phyloP scores from a whole-genome alignment of 2,888 invertebrate genomes.

The Celastrina argiolus region DNA sequence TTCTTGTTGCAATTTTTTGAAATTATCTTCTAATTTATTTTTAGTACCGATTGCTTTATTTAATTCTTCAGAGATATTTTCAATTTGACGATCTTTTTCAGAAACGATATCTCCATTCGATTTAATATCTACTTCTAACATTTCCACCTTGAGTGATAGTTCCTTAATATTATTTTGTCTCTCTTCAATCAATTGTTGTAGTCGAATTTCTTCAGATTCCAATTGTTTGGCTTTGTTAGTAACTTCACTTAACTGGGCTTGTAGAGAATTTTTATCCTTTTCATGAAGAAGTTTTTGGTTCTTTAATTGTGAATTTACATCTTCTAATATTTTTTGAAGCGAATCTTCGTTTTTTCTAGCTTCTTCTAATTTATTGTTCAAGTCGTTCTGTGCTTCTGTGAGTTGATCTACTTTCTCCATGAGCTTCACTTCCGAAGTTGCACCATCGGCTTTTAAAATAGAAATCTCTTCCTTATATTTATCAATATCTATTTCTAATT shows the following conservation, averaged over 20 bases:
- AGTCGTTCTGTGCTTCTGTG: conserved; percentile 67
- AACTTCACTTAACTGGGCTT: conserved; percentile 46
- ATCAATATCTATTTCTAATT: conserved; percentile 64
- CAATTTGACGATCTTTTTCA: conserved; percentile 72
- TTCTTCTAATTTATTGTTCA: conserved; percentile 69
- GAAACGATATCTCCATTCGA: conserved; percentile 62
- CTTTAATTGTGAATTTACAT: conserved; percentile 65
- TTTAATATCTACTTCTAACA: conserved; percentile 67
- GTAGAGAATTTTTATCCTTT: conserved; percentile 55
- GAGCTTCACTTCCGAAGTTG: conserved; percentile 64
- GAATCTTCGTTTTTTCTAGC: conserved; percentile 70
- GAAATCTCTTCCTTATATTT: conserved; percentile 67
- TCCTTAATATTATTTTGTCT: conserved; percentile 63
- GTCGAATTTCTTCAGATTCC: conserved; percentile 47
- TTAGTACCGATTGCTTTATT: conserved; percentile 60
- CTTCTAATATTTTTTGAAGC: conserved; percentile 64
- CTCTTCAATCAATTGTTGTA: conserved; percentile 52
- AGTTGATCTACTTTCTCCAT: conserved; percentile 73
- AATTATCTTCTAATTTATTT: conserved; percentile 66
- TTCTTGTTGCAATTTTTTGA: conserved; percentile 59
- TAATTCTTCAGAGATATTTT: conserved; percentile 56
- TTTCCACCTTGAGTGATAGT: conserved; percentile 61
- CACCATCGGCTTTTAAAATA: conserved; percentile 63
- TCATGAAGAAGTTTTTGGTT: conserved; percentile 60
- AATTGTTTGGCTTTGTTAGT: conserved; percentile 52